Base-by-base conservation (phyloP, 2,797 vertebrate species). In the Pseudochromis fuscus region DNA sequence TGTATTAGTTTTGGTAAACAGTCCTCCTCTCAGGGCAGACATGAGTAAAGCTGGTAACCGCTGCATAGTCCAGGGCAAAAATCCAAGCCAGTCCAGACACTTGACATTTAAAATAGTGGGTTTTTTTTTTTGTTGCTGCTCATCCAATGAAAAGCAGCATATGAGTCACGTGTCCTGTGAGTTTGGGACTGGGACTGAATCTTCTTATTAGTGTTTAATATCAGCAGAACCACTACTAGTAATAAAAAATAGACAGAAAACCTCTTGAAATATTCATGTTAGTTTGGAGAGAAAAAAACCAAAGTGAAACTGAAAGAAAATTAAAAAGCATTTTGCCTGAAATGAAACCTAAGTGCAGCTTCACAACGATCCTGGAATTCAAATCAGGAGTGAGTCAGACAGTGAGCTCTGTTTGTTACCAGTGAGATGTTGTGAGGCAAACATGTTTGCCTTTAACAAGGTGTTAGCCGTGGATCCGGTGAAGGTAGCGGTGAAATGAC, bases 11-110 rank as follows among this genome's bases (percentile, higher is more conserved):
- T 50, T 49, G 33, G 40, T 53, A 18, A 40, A n/a, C 38, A 40
- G 38, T 40, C 38, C 38, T 38, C 16, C 37, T 40, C 4, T 37
- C 35, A 37, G 13, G 65, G 38, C 55, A 13, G 68, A 38, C 65
- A 37, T 49, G 49, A 75, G 48, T 63, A 66, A 55, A 49, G 33
- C 33, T 38, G 38, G 27, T 79, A 48, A 86, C 66, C 50, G 69
- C 61, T 65, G 24, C 6, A 50, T 67, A 1, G 4, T 51, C 9
- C 44, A 63, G 37, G 63, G 28, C 35, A 62, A 66, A 30, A 27
- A 55, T 23, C n/a, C n/a, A n/a, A n/a, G n/a, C n/a, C n/a, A n/a
- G n/a, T n/a, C n/a, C n/a, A n/a, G n/a, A n/a, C n/a, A n/a, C n/a
- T n/a, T n/a, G n/a, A n/a, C n/a, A n/a, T n/a, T n/a, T n/a, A n/a